These are phyloP conservation scores for Mustela nigripes DNA, from an alignment of 2,113 vertebrate species.

Conservation along the genomic window DNA sequence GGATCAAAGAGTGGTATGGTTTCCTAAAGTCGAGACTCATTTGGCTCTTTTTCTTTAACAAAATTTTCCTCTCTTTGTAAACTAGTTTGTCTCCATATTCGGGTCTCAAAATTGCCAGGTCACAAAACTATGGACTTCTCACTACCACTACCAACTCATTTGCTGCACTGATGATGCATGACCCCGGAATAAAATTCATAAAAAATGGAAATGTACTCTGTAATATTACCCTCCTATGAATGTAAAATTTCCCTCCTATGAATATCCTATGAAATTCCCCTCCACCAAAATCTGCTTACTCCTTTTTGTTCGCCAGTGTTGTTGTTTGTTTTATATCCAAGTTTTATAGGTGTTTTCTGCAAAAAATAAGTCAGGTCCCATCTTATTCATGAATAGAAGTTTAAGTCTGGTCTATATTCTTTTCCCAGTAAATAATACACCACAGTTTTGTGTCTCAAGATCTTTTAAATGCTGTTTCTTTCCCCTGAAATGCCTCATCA, in stretches of 20 bases:
- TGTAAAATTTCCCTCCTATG: no score
- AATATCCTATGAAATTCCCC: no score
- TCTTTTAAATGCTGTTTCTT: not conserved
- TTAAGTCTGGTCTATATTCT: not conserved
- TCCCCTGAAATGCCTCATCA: not conserved
- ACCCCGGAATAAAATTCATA: not conserved
- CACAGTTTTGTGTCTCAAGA: not conserved
- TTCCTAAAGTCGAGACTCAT: not conserved
- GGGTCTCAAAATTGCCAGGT: not conserved
- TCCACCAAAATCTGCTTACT: not conserved
- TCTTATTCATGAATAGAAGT: not conserved
- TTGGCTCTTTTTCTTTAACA: not conserved
- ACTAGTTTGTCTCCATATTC: not conserved
- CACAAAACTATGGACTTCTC: not conserved
- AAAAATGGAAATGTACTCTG: not conserved
- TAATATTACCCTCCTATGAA: not conserved
- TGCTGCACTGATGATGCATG: not conserved
- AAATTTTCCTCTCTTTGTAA: not conserved
- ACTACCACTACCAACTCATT: fast-evolving
- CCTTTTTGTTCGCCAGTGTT: not conserved
- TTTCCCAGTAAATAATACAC: not conserved
- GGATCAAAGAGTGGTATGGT: not conserved
- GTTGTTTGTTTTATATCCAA: not conserved
- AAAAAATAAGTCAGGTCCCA: not conserved
- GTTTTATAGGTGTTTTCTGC: not conserved